A percentile compares a stretch with the other conserved stretches of the same genome.
Evolutionary conservation across 2,888 invertebrate genomes (phyloP).

Genomic region (Spilosoma lubricipeda): DNA sequence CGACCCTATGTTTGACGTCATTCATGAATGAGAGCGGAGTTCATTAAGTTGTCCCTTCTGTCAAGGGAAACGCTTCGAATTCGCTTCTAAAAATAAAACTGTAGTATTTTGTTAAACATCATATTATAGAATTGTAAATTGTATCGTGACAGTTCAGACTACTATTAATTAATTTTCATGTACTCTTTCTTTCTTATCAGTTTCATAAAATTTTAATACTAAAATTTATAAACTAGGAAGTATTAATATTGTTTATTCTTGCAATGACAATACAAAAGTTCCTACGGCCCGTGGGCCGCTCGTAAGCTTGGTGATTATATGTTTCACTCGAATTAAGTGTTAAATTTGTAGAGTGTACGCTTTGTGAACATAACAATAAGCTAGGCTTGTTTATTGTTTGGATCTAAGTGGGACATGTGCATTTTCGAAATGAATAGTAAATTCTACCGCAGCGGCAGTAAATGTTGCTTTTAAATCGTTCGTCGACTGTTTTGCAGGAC

Average conservation of each 20-base stretch:
- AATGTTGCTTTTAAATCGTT: neutral
- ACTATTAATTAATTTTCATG: too few species aligned
- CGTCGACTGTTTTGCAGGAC: neutral
- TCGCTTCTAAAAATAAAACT: too few species aligned
- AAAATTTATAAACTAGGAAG: neutral
- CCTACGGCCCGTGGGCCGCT: neutral
- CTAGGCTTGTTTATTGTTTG: conserved; percentile 8
- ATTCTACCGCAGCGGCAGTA: neutral
- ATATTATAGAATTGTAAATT: neutral
- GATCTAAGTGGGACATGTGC: neutral
- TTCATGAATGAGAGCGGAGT: too few species aligned
- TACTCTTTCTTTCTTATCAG: too few species aligned
- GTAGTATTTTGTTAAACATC: neutral
- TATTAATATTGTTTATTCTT: neutral
- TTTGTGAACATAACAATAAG: neutral
- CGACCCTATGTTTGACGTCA: too few species aligned
- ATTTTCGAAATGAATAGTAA: neutral
- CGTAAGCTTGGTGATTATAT: neutral
- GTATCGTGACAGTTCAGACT: too few species aligned
- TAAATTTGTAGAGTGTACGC: conserved; percentile 3
- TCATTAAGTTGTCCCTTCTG: too few species aligned
- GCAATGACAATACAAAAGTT: neutral
- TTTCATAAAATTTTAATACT: too few species aligned
- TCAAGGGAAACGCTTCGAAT: too few species aligned
- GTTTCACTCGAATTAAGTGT: neutral